These are phyloP conservation scores for Parapristionchus giblindavisi DNA, from an alignment of 2,888 invertebrate genomes.

Conservation along the genomic window DNA sequence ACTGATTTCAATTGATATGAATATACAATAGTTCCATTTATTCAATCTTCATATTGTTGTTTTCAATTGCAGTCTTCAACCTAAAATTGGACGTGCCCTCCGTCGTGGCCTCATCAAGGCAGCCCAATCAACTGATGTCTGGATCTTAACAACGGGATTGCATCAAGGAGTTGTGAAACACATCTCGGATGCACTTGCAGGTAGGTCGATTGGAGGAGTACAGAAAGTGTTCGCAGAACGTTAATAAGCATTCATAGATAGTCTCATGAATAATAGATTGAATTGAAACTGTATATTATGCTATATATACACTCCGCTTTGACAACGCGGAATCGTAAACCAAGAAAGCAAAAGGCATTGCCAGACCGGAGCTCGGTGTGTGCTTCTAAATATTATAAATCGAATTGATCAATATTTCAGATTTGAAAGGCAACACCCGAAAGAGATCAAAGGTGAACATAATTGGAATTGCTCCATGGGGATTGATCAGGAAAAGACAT, in stretches of 20 bases:
- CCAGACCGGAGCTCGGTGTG: too few relatives aligned
- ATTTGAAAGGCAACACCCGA: conserved; percentile 57
- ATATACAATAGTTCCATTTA: neutral
- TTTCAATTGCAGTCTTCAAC: conserved; percentile 86
- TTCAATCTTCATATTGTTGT: neutral
- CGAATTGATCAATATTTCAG: too few relatives aligned
- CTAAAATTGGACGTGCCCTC: conserved; percentile 91
- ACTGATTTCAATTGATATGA: conserved; percentile 81
- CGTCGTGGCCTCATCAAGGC: conserved; percentile 93
- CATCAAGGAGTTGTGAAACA: conserved; percentile 86
- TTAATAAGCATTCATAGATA: too few relatives aligned
- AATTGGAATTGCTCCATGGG: conserved; percentile 98
- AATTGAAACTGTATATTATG: too few relatives aligned
- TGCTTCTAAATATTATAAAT: too few relatives aligned
- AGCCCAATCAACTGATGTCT: conserved; percentile 95
- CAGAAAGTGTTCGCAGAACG: too few relatives aligned
- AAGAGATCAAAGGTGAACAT: conserved; percentile 78
- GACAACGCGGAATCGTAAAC: too few relatives aligned
- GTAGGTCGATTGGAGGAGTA: conserved; percentile 11
- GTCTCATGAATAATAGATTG: too few relatives aligned
- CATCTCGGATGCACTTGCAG: conserved; percentile 85
- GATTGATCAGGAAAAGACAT: conserved; percentile 91
- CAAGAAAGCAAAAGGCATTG: too few relatives aligned
- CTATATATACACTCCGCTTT: too few relatives aligned
- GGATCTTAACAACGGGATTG: conserved; percentile 86